phyloP scores from a whole-genome alignment of 2,888 invertebrate genomes.

The Diarsia brunnea region DNA sequence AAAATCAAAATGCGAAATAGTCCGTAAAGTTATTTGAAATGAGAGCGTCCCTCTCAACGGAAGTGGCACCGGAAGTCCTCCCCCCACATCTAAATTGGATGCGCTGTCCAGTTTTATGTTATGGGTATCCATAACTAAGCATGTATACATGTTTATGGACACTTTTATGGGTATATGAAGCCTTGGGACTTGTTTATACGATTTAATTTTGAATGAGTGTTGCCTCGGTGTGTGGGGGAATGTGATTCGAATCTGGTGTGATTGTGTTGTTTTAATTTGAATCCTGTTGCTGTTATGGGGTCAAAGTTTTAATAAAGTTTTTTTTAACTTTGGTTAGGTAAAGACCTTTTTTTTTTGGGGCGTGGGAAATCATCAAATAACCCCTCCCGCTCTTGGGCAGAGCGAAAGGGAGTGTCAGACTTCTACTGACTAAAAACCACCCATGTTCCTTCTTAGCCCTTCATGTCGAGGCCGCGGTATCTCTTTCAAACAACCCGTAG shows the following conservation, averaged over 20 bases:
- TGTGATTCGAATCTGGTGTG: conserved; percentile 5
- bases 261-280: conserved; percentile 8
- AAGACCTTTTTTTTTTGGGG: no score
- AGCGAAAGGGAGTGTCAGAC: no score
- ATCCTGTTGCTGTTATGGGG: neutral
- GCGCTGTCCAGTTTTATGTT: conserved; percentile 62
- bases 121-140: conserved; percentile 40
- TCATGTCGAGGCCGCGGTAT: no score
- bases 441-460: no score
- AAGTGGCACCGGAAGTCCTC: conserved; percentile 57
- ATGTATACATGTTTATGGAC: conserved; percentile 48
- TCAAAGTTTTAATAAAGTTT: neutral
- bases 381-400: no score
- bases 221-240: neutral
- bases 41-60: conserved; percentile 55
- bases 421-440: no score
- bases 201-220: conserved; percentile 32
- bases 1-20: conserved; percentile 13
- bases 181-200: conserved; percentile 48
- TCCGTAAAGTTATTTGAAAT: conserved; percentile 48
- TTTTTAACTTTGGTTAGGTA: neutral
- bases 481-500: no score
- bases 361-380: no score
- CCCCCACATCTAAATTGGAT: conserved; percentile 64
- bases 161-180: conserved; percentile 54